Evolutionary conservation across 2,888 invertebrate genomes (phyloP).

Genomic region (Phlogophora meticulosa): DNA sequence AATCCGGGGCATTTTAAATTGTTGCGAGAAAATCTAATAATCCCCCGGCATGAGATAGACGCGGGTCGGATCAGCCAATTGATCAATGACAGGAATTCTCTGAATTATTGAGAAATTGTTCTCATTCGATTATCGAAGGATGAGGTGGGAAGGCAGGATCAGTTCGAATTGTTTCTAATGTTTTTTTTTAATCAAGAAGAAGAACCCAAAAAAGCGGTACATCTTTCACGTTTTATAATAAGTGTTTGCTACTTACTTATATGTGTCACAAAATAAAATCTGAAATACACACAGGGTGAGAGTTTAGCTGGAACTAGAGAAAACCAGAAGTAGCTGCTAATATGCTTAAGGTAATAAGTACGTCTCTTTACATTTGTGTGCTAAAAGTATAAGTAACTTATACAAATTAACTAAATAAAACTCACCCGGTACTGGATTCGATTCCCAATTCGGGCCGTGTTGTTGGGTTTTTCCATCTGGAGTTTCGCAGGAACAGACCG

Average conservation of each 20-base stretch:
- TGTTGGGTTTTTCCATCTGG: too few species aligned
- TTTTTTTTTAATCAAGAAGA: conserved; percentile 24
- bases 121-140: conserved; percentile 66
- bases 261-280: not conserved
- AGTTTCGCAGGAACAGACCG: too few species aligned
- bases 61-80: conserved; percentile 77
- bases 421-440: too few species aligned
- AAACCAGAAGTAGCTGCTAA: too few species aligned
- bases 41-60: conserved; percentile 65
- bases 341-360: too few species aligned
- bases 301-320: not conserved
- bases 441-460: too few species aligned
- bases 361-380: too few species aligned
- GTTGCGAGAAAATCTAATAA: conserved; percentile 79
- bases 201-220: not conserved
- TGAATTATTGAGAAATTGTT: conserved; percentile 76
- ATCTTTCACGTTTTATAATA: too few species aligned
- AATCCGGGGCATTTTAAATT: conserved; percentile 71
- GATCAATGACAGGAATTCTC: conserved; percentile 76
- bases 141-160: conserved; percentile 27
- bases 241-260: not conserved
- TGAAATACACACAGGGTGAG: not conserved
- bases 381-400: too few species aligned
- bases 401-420: too few species aligned
- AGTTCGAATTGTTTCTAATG: conserved; percentile 49